phyloP scores from a whole-genome alignment of 1,140 invertebrate genomes.

The Drosophila ogumai region DNA sequence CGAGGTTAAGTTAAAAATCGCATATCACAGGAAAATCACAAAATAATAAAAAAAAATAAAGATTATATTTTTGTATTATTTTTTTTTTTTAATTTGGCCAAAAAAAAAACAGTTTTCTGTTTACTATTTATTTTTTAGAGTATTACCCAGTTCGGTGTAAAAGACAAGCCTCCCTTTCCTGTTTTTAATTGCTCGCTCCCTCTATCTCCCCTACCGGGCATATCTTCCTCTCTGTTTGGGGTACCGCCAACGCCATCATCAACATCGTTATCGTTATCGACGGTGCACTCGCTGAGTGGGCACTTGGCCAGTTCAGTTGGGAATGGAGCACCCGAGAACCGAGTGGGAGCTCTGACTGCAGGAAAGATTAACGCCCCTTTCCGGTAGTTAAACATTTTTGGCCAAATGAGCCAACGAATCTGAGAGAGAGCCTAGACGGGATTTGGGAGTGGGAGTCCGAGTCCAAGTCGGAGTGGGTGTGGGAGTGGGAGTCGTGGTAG shows the following conservation, averaged over 20 bases:
- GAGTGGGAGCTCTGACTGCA: not conserved
- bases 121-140: not conserved
- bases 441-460: not conserved
- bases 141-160: not conserved
- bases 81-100: too few species aligned
- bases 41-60: not conserved
- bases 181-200: conserved; percentile 70
- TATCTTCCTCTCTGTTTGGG: conserved; percentile 4
- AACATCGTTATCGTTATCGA: conserved; percentile 16
- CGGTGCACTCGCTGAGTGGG: conserved; percentile 55
- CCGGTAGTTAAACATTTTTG: conserved; percentile 66
- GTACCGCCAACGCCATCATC: conserved; percentile 19
- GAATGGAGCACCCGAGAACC: conserved; percentile 1
- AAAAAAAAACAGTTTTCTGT: too few species aligned
- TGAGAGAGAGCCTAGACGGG: conserved; percentile 14
- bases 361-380: conserved; percentile 75
- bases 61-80: too few species aligned
- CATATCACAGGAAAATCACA: not conserved
- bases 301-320: conserved; percentile 39
- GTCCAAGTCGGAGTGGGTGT: conserved; percentile 6
- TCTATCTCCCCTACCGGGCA: not conserved
- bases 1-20: not conserved
- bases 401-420: conserved; percentile 49
- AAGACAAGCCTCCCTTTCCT: not conserved
- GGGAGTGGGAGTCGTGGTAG: not conserved